Percentiles rank a stretch among this genome's conserved stretches.
phyloP scores from a whole-genome alignment of 2,888 invertebrate species.

The Aphidoletes aphidimyza region DNA sequence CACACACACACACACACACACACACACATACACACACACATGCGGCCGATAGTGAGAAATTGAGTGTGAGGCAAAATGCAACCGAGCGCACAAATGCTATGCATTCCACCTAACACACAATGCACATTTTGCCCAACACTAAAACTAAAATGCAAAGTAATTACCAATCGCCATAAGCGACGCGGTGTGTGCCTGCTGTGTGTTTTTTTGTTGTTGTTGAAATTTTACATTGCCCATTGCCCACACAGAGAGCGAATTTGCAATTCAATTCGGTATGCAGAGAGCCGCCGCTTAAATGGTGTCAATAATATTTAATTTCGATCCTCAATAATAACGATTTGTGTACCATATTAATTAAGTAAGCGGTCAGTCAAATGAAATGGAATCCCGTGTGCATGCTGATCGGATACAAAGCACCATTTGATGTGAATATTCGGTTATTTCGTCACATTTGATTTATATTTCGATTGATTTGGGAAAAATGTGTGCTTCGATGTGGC shows the following conservation, averaged over 20 bases:
- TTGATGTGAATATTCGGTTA: constrained; percentile 25
- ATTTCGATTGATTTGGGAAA: not conserved
- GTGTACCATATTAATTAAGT: constrained; percentile 27
- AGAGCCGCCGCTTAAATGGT: not conserved
- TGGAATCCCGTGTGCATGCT: not conserved
- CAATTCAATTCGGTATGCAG: constrained; percentile 36
- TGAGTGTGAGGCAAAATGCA: not conserved
- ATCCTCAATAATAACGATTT: constrained; percentile 37
- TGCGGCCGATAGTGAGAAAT: too few relatives aligned
- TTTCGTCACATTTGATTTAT: constrained; percentile 46
- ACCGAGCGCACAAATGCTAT: not conserved
- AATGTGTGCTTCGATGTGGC: not conserved
- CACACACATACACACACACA: too few relatives aligned
- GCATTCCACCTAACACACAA: constrained; percentile 14
- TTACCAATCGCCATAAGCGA: not conserved
- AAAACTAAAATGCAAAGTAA: constrained; percentile 40
- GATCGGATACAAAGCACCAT: not conserved
- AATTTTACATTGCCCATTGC: too few relatives aligned
- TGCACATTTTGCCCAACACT: not conserved
- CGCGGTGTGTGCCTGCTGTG: not conserved
- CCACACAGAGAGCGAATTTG: not conserved
- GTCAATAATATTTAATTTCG: constrained; percentile 49
- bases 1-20: too few relatives aligned
- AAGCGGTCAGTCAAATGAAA: constrained; percentile 38
- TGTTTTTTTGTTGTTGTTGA: not conserved